A percentile compares a stretch with the other conserved stretches of the same genome.
phyloP scores from a whole-genome alignment of 2,113 vertebrate species.

The Xiphophorus maculatus region DNA sequence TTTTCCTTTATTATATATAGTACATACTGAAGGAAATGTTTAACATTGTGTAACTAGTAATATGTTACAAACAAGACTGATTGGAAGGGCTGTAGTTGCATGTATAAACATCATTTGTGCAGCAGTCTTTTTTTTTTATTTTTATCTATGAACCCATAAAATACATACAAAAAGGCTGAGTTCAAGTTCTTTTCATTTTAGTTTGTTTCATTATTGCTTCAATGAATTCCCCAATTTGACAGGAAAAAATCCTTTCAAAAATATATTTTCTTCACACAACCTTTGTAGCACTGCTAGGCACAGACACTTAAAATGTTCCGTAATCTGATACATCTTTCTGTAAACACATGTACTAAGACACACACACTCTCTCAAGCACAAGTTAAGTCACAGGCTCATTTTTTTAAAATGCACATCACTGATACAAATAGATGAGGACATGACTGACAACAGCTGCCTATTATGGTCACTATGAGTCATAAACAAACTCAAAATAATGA shows the following conservation, averaged over 20 bases:
- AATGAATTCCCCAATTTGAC: slow-evolving; percentile 49
- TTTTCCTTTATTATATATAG: slow-evolving; percentile 56
- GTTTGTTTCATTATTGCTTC: slow-evolving; percentile 78
- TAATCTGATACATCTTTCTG: slow-evolving; percentile 36
- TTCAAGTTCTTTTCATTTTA: slow-evolving; percentile 52
- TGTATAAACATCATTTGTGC: slow-evolving; percentile 18
- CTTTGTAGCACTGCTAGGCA: slow-evolving; percentile 61
- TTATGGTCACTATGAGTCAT: slow-evolving; percentile 50
- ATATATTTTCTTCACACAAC: slow-evolving; percentile 41
- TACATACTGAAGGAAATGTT: slow-evolving; percentile 46
- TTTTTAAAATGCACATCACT: slow-evolving; percentile 26
- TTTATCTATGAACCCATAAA: slow-evolving; percentile 7
- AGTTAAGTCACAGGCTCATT: slow-evolving; percentile 7
- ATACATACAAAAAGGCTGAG: slow-evolving; percentile 39
- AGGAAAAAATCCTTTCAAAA: slow-evolving; percentile 62
- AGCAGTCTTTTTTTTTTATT: slow-evolving; percentile 11
- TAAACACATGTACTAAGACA: slow-evolving; percentile 3
- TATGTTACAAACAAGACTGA: slow-evolving; percentile 40
- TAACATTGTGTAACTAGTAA: slow-evolving; percentile 38
- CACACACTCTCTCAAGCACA: slow-evolving; percentile 22
- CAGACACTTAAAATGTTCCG: slow-evolving; percentile 54
- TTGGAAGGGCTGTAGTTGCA: slow-evolving; percentile 27
- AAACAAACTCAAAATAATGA: slow-evolving; percentile 47
- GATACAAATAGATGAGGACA: slow-evolving; percentile 28
- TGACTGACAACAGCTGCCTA: slow-evolving; percentile 69